Percentiles rank a stretch among this genome's conserved stretches.
Evolutionary conservation across 1,140 invertebrate species (phyloP).

Genomic region (Drosophila ogumai): DNA sequence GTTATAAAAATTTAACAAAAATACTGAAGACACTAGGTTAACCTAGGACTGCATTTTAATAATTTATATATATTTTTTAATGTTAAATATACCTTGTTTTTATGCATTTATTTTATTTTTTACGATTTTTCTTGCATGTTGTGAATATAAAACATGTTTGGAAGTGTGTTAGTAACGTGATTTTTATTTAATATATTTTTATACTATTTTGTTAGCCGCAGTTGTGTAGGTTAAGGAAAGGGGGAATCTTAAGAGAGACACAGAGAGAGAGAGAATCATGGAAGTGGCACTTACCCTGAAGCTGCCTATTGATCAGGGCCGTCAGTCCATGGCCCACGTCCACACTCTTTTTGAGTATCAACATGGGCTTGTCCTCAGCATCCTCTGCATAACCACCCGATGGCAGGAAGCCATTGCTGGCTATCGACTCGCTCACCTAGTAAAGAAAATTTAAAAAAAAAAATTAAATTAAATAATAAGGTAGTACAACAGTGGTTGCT

Average conservation of each 20-base stretch:
- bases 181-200: not conserved
- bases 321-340: conserved; percentile 90
- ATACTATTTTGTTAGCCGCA: conserved; percentile 17
- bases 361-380: conserved; percentile 90
- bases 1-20: too few relatives aligned
- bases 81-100: not conserved
- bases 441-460: not conserved
- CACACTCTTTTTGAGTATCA: conserved; percentile 90
- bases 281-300: conserved; percentile 88
- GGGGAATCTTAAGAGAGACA: not conserved
- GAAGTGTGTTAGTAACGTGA: not conserved
- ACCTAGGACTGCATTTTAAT: too few relatives aligned
- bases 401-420: conserved; percentile 89
- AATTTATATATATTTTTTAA: too few relatives aligned
- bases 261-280: not conserved
- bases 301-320: conserved; percentile 90
- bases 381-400: conserved; percentile 89
- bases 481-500: too few relatives aligned
- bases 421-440: conserved; percentile 92
- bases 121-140: not conserved
- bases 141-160: not conserved
- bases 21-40: too few relatives aligned
- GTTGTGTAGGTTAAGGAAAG: conserved; percentile 6
- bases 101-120: not conserved
- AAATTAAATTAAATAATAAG: too few relatives aligned